Base-by-base conservation (phyloP, 2,888 invertebrate species). In the Erannis defoliaria region DNA sequence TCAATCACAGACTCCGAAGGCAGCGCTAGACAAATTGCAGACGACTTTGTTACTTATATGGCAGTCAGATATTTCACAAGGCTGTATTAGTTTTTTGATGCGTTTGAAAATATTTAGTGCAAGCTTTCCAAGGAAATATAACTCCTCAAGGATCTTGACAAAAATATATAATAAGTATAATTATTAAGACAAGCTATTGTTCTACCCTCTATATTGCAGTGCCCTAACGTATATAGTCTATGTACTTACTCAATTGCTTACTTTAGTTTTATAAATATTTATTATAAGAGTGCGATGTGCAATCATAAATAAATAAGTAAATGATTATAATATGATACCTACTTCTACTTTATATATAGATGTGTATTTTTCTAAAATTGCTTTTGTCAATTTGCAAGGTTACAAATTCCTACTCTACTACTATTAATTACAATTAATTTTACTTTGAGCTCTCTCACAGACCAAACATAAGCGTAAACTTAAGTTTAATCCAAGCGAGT, bases 21-120 rank as follows among this genome's bases (percentile, higher is more conserved):
- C 73, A 74, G 62, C 71, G 64, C 72, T 77, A 83, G 81, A 86
- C 84, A 84, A 84, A 86, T 84, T 82, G 81, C 76, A 82, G 77
- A 80, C 78, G 78, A 84, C 79, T 82, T 77, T 77, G 76, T 80
- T 67, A 66, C 71, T 67, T 73, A 70, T 67, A 69, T 70, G 64
- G 64, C 64, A 68, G 19, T 70, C 70, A 62, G 62, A 55, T 45
- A 60, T 60, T 70, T 53, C 64, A 67, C 55, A 40, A 63, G 54
- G 65, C 62, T 45, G 60, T 55, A 54, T 64, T 56, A 55, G 49
- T 55, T 50, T 14, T 21, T 38, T 60, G 33, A 5, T 31, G n/a
- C n/a, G n/a, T 45, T 43, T 14, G 40, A 49, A 23, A 31, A 29
- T 29, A 35, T 49, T 40, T 19, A n/a, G n/a, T n/a, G n/a, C n/a